Percentiles rank a stretch among this genome's conserved stretches.
Conservation (phyloP, 2,888 invertebrate species). For the Sipha maydis region DNA sequence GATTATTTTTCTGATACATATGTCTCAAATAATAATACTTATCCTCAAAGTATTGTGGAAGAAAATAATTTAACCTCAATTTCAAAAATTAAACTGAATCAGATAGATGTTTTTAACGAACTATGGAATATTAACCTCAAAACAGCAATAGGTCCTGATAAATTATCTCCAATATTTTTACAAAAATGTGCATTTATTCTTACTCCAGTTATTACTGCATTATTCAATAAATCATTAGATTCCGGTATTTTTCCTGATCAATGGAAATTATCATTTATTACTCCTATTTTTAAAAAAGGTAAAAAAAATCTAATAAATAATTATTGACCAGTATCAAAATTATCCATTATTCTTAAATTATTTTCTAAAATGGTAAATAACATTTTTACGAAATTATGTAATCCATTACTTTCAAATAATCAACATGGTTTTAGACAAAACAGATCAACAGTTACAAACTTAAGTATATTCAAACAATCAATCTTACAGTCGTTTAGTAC, state of each 20-base stretch:
- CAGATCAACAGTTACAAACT: no score
- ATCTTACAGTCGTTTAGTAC: no score
- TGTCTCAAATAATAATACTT: conserved; percentile 15
- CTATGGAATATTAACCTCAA: not conserved
- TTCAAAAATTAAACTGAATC: not conserved
- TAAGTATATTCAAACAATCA: no score
- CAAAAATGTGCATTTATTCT: not conserved
- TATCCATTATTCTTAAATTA: no score
- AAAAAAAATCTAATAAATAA: no score
- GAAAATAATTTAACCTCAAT: not conserved
- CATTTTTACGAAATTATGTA: no score
- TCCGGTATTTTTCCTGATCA: not conserved
- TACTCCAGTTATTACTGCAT: not conserved
- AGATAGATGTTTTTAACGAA: conserved; percentile 7
- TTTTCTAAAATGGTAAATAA: no score
- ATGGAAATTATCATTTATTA: not conserved
- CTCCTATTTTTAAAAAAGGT: not conserved
- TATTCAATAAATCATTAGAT: not conserved
- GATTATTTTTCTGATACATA: conserved; percentile 10
- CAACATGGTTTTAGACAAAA: no score
- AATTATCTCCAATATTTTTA: not conserved
- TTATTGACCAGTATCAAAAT: no score
- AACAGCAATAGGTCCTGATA: not conserved
- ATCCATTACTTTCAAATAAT: no score
- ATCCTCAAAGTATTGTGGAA: not conserved